Evolutionary conservation across 2,888 invertebrate genomes (phyloP).

Genomic region (Odontocerum albicorne): DNA sequence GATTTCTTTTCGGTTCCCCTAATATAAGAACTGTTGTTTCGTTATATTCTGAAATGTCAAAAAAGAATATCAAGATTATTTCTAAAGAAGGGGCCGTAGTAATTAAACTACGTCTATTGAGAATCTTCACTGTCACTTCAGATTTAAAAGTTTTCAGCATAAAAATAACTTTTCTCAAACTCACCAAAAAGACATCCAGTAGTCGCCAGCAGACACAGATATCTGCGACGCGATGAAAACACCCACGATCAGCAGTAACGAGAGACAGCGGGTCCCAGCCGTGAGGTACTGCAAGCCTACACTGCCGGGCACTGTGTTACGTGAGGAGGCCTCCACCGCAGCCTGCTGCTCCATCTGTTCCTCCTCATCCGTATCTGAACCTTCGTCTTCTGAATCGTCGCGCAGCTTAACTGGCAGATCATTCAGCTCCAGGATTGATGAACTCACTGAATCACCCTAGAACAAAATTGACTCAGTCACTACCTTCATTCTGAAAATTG

Average conservation of each 20-base stretch:
- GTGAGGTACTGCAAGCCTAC: constrained; percentile 52
- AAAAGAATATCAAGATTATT: too few relatives aligned
- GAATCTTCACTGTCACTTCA: too few relatives aligned
- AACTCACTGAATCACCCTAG: constrained; percentile 19
- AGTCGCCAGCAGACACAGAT: constrained; percentile 67
- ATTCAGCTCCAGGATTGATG: constrained; percentile 17
- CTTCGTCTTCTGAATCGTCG: constrained; percentile 3
- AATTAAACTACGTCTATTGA: too few relatives aligned
- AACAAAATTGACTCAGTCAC: constrained; percentile 1
- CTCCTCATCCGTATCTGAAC: background rate
- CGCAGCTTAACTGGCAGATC: background rate
- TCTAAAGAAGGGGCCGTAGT: too few relatives aligned
- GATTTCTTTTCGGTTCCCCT: too few relatives aligned
- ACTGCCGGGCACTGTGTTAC: constrained; percentile 44
- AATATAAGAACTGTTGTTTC: too few relatives aligned
- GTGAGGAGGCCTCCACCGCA: constrained; percentile 37
- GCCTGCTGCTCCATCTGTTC: constrained; percentile 11
- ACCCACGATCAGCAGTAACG: constrained; percentile 48
- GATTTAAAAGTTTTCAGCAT: too few relatives aligned
- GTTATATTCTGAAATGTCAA: too few relatives aligned
- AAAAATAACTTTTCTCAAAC: constrained; percentile 37
- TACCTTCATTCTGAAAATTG: too few relatives aligned
- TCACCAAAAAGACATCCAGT: constrained; percentile 71
- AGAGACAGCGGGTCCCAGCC: constrained; percentile 54
- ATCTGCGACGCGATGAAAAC: constrained; percentile 60